Conservation (phyloP, 2,113 vertebrate genomes). For the Gopherus flavomarginatus region DNA sequence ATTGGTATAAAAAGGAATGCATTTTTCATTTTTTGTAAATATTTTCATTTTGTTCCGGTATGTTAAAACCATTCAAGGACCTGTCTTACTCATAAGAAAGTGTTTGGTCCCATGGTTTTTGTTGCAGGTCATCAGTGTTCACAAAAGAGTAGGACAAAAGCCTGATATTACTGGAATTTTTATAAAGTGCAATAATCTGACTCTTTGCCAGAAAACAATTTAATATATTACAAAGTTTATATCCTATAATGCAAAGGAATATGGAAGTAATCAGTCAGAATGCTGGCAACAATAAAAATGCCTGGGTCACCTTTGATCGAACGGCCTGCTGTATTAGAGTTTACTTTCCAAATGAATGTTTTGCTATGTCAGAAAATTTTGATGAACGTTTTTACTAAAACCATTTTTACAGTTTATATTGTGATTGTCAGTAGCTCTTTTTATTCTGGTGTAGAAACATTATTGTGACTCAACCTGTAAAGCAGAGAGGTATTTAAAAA, state of each 20-base stretch:
- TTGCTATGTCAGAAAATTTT: constrained; percentile 79
- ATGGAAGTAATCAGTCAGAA: constrained; percentile 40
- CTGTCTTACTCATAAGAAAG: constrained; percentile 22
- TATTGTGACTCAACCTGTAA: constrained; percentile 71
- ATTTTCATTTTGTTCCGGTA: constrained; percentile 33
- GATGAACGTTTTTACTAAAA: constrained; percentile 77
- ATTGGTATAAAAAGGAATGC: neutral
- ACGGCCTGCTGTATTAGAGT: constrained; percentile 59
- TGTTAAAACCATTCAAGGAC: constrained; percentile 37
- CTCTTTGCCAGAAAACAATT: constrained; percentile 74
- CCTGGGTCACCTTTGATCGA: constrained; percentile 43
- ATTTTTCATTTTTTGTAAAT: neutral
- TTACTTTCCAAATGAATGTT: constrained; percentile 76
- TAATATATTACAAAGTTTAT: constrained; percentile 71
- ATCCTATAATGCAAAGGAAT: constrained; percentile 58
- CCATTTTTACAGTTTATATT: constrained; percentile 80
- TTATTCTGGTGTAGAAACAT: constrained; percentile 61
- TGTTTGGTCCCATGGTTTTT: constrained; percentile 54
- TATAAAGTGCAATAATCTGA: constrained; percentile 79
- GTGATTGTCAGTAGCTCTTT: constrained; percentile 66
- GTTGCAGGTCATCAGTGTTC: constrained; percentile 56
- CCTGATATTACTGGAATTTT: constrained; percentile 73
- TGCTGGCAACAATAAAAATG: constrained; percentile 39
- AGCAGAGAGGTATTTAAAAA: constrained; percentile 58
- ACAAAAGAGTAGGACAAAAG: constrained; percentile 72